Evolutionary conservation across 1,140 invertebrate genomes (phyloP).

Genomic region (Drosophila chauvacae): DNA sequence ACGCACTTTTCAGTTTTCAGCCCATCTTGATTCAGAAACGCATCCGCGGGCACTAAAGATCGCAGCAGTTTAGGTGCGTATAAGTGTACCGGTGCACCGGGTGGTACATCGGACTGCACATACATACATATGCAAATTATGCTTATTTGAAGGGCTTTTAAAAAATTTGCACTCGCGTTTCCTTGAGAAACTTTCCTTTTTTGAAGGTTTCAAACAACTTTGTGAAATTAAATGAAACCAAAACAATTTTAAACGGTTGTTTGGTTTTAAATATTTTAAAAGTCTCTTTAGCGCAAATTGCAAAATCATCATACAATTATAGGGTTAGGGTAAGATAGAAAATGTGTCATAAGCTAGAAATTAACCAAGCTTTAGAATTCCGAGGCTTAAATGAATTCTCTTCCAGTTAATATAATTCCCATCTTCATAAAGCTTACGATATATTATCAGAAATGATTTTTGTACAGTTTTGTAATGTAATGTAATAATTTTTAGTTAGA

Average conservation of each 20-base stretch:
- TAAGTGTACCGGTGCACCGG: conserved; percentile 4
- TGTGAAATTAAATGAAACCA: background rate
- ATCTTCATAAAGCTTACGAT: no score
- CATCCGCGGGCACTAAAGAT: conserved; percentile 58
- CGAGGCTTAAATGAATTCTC: no score
- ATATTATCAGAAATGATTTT: no score
- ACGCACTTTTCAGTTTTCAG: conserved; percentile 62
- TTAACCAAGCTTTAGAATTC: background rate
- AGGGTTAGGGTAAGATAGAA: no score
- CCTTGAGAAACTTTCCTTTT: background rate
- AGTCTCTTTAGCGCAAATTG: no score
- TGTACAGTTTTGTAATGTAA: no score
- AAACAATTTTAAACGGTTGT: background rate
- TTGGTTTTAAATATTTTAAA: no score
- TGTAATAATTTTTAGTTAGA: no score
- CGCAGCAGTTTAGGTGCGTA: conserved; percentile 32
- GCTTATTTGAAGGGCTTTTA: conserved; percentile 7
- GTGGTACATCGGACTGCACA: background rate
- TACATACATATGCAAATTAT: conserved; percentile 51
- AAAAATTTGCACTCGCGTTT: background rate
- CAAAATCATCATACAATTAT: no score
- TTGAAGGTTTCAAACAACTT: background rate
- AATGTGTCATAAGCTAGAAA: no score
- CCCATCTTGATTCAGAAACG: conserved; percentile 81
- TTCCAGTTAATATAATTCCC: no score